Conservation (phyloP, 2,113 vertebrate genomes). For the Pelecanus crispus region DNA sequence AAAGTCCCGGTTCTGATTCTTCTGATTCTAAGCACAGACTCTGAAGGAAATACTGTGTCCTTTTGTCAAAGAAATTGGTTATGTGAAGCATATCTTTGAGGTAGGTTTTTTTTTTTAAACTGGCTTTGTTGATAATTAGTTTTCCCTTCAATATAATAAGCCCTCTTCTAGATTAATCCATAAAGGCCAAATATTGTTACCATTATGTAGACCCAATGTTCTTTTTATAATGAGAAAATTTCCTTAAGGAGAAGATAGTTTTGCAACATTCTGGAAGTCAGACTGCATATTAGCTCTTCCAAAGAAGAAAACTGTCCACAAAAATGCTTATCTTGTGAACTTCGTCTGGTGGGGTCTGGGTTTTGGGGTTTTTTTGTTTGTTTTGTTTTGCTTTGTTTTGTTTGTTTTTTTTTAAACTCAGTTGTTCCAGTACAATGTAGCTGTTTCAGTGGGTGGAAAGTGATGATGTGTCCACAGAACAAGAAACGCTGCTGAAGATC, state of each 20-base stretch:
- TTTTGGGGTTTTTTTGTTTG: too few relatives aligned
- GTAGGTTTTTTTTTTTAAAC: background rate
- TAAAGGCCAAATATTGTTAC: background rate
- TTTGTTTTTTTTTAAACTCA: background rate
- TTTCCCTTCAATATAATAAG: background rate
- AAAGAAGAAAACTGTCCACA: background rate
- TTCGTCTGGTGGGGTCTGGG: too few relatives aligned
- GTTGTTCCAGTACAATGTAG: background rate
- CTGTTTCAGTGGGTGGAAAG: slow-evolving; percentile 10
- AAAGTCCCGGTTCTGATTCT: background rate
- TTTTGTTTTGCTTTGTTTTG: too few relatives aligned
- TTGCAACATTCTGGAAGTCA: background rate
- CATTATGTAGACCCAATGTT: background rate
- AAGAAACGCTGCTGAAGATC: background rate
- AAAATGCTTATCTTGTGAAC: background rate
- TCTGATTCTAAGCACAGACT: background rate
- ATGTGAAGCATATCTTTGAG: background rate
- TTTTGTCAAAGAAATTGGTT: background rate
- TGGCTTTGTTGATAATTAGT: background rate
- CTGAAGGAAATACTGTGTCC: background rate
- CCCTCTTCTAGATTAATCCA: background rate
- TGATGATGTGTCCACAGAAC: background rate
- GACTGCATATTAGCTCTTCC: background rate
- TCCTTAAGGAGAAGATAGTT: background rate
- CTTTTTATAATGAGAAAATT: background rate